Evolutionary conservation across 64 coral and sea anemone species (phyloP).

Genomic region (Catalaphyllia jardinei): DNA sequence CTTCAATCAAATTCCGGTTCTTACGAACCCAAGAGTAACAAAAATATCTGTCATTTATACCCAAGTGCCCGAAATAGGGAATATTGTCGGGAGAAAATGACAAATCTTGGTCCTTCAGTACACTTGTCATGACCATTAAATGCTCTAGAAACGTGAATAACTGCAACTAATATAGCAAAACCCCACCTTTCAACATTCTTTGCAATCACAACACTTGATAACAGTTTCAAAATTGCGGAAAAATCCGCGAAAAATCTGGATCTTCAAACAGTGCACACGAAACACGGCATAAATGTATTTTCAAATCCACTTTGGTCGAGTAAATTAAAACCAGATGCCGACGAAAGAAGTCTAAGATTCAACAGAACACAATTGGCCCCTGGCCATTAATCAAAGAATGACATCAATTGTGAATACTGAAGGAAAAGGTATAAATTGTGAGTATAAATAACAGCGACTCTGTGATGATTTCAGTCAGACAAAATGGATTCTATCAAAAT

Average conservation of each 20-base stretch:
- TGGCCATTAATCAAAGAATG: constrained; percentile 49
- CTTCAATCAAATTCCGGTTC: neutral
- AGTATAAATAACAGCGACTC: constrained; percentile 12
- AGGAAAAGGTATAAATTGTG: constrained; percentile 32
- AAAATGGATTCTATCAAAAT: constrained; percentile 27
- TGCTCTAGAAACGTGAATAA: constrained; percentile 14
- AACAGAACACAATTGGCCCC: constrained; percentile 38
- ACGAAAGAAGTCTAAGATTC: constrained; percentile 19
- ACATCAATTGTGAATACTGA: constrained; percentile 28
- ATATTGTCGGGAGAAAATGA: constrained; percentile 4
- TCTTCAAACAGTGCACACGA: neutral
- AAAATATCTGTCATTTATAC: constrained; percentile 18
- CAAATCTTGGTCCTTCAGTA: constrained; percentile 11
- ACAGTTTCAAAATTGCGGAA: neutral
- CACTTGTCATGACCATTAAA: constrained; percentile 14
- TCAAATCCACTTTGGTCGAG: constrained; percentile 12
- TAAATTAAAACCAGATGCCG: constrained; percentile 27
- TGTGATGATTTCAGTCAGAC: neutral
- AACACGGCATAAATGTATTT: constrained; percentile 29
- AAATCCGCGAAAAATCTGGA: neutral
- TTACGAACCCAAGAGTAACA: neutral
- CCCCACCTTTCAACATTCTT: neutral
- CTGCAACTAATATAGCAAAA: constrained; percentile 11
- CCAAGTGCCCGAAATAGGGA: neutral
- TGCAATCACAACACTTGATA: neutral